Evolutionary conservation across 1,140 invertebrate genomes (phyloP).

Genomic region (Cyclargus thomasi): DNA sequence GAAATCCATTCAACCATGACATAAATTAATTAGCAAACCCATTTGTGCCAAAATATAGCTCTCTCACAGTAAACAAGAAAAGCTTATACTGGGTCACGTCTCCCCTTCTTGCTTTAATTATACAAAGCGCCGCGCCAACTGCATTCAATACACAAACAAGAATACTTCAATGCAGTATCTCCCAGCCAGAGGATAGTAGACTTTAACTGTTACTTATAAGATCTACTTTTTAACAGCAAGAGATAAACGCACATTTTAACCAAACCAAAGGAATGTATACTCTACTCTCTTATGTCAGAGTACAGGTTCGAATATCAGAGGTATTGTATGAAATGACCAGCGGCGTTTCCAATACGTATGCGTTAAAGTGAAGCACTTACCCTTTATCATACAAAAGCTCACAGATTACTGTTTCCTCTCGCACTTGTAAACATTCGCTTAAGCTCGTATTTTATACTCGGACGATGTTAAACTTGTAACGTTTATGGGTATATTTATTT

Average conservation of each 20-base stretch:
- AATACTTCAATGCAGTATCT: background rate
- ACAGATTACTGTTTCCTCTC: background rate
- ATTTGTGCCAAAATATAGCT: too few species aligned
- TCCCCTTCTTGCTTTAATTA: background rate
- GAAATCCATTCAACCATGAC: too few species aligned
- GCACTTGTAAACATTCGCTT: background rate
- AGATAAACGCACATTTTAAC: background rate
- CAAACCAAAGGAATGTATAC: background rate
- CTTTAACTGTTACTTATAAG: background rate
- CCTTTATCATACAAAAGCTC: background rate
- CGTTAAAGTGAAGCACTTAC: background rate
- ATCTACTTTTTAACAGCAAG: background rate
- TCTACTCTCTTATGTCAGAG: background rate
- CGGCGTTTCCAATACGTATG: background rate
- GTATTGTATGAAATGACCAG: background rate
- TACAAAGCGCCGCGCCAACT: background rate
- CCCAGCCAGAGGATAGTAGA: background rate
- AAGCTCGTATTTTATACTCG: background rate
- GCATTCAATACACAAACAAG: background rate
- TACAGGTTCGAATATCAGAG: background rate
- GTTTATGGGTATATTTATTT: too few species aligned
- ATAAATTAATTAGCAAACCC: too few species aligned
- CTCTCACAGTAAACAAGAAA: too few species aligned
- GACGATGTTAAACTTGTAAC: too few species aligned
- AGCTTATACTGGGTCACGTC: background rate